Base-by-base conservation (phyloP, 2,888 invertebrate genomes). In the Nyleta sp. region DNA sequence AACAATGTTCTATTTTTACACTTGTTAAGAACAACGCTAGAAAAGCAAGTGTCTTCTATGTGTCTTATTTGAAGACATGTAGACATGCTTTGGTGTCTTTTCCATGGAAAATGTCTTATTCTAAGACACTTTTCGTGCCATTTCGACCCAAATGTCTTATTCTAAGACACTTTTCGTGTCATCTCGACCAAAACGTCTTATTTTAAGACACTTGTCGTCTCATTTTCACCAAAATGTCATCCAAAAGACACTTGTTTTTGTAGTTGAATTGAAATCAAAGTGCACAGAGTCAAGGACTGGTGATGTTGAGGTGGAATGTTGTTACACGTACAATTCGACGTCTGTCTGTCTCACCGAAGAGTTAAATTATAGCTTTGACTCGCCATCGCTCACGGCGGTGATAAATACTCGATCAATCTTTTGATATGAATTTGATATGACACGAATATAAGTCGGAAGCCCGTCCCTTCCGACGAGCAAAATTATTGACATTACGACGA, bases 361-460 rank as follows among this genome's bases (percentile, higher is more conserved):
- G 70, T 73, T 80, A 40, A 77, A 70, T 65, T 73, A 33, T 70
- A 73, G 70, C 68, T 76, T 80, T 65, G 65, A 80, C 73, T 80
- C 80, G 80, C 80, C 80, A 80, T 80, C 70, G 80, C 80, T 80
- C 80, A 80, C 80, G 77, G 80, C 71, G 80, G 77, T 65, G 77
- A 77, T 73, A 75, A 76, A 73, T 73, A 68, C 40, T 75, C 72
- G 68, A 70, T 62, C 44, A 75, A 20, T 75, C 50, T 64, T 73
- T 79, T 48, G 46, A 72, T 52, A 53, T 35, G 33, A 79, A 60
- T 71, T 67, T 28, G 60, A 64, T 22, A n/a, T n/a, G 60, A 50
- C 28, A 52, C 52, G 38, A 20, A 8, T 15, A 65, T 48, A 71
- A 59, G 22, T 31, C 15, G 15, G 31, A 55, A 55, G 17, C 44